Evolutionary conservation across 1,140 invertebrate species (phyloP), one percentile per base, ranked within the genome.

Genomic region (Anastrepha obliqua): DNA sequence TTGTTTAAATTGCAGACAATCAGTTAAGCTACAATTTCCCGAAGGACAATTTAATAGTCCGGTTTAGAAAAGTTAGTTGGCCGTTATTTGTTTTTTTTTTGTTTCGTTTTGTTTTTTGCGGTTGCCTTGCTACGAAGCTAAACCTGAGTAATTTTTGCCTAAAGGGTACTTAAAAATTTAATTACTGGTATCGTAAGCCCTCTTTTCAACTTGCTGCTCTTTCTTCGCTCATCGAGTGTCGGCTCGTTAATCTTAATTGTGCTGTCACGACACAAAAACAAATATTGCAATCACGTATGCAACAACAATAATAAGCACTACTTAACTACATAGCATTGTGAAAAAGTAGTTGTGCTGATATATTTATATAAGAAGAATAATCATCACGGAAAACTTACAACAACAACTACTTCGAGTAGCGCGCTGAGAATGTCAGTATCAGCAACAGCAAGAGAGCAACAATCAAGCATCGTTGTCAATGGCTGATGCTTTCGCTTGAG

Each of bases 191-290:
- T 29, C n/a, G 44, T 51, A 58, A 7, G 7, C 20, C 29, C 29
- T 13, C 11, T 67, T 39, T 81, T 81, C 42, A 3, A 15, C 15
- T 44, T 44, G 42, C 51, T 81, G 74, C n/a, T 13, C 29, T 67
- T 29, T 13, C 6, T 74, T 39, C 15, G 13, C 47, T 20, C 29
- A 47, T 85, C 15, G 81, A 85, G 51, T 85, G 58, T 86, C 62
- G 58, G 39, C 86, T 86, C 62, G 86, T 86, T 86, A 86, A 86
- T 86, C 86, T 65, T 86, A 86, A 86, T 86, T 86, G 86, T 20
- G 86, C 55, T 65, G 86, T 64, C 60, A 86, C 39, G 44, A 0
- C 60, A 86, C 13, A 64, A 64, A 29, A 86, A 86, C 60, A 42
- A 60, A 55, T 20, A 39, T 39, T 44, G 7, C 86, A 86, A 47